A percentile compares a stretch with the other conserved stretches of the same genome.
These are phyloP conservation scores for Apostichopus parvimensis DNA, from an alignment of 35 echinoderm and acorn worm genomes.

Conservation along the genomic window DNA sequence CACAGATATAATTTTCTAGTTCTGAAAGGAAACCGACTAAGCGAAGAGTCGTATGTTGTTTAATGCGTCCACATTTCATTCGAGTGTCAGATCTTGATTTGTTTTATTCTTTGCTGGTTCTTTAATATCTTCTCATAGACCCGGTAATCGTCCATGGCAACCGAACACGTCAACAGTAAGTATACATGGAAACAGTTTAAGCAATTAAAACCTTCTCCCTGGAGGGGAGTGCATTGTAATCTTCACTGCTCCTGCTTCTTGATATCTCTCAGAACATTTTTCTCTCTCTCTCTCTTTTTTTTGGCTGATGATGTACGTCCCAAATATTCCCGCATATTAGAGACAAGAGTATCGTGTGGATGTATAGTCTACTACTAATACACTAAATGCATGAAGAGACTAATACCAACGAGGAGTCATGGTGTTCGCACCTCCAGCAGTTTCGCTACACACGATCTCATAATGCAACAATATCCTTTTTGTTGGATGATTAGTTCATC, in stretches of 20 bases:
- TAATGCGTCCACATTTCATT: no score
- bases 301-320: no score
- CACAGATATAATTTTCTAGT: no score
- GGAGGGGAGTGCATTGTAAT: not conserved
- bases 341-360: not conserved
- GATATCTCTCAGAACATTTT: no score
- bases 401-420: not conserved
- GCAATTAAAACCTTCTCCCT: not conserved
- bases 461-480: no score
- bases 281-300: not conserved
- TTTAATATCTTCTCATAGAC: constrained; percentile 47
- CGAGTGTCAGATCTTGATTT: no score
- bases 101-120: not conserved
- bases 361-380: not conserved
- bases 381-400: not conserved
- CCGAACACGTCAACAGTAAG: constrained; percentile 98
- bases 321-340: constrained; percentile 6
- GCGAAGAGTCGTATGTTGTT: no score
- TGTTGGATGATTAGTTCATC: no score
- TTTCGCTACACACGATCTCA: no score
- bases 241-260: constrained; percentile 3
- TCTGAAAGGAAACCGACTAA: no score
- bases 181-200: not conserved
- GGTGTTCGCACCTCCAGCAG: no score
- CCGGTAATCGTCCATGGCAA: constrained; percentile 96